Base-by-base conservation (phyloP, 2,888 invertebrate species). In the Pterostichus niger region DNA sequence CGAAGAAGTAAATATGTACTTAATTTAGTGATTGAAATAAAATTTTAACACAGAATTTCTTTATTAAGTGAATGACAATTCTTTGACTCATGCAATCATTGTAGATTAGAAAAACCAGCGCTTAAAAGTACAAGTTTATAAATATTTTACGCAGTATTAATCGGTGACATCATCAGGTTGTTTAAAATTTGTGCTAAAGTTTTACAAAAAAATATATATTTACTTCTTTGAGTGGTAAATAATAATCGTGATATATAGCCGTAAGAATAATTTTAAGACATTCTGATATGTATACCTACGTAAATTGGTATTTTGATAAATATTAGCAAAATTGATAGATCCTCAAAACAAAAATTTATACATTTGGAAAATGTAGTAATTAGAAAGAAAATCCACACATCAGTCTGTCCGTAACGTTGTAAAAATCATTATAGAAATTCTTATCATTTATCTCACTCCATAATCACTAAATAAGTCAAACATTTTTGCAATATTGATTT, bases 61-160 rank as follows among this genome's bases (percentile, higher is more conserved):
- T 59, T 5, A 13, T 31, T 11, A 68, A 10, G 40, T 40, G 6
- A 68, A 59, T 56, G 3, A 17, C 56, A 59, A 64, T 44, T 71
- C 44, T 17, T 13, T 40, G 44, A 11, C 68, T 71, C 40, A 9
- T 44, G 17, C 7, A 44, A 7, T 64, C 35, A 64, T 64, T 40
- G 10, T 64, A 76, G 15, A 52, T 15, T 56, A 59, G 24, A 56
- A 76, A 75, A 81, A 52, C 81, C 59, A 81, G 49, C 83, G 77
- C 83, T 83, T 59, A 68, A 82, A 77, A 83, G 83, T 83, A 83
- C 83, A 83, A 83, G 35, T 83, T 82, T 75, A 82, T 56, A 49
- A 64, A 77, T 83, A 83, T 83, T 76, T 76, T 77, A 76, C 68
- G 35, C 83, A 83, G 83, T 83, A 83, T 83, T 83, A 83, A 77